These are phyloP conservation scores for Amphiprion percula DNA, from an alignment of 2,113 vertebrate genomes.

Conservation along the genomic window DNA sequence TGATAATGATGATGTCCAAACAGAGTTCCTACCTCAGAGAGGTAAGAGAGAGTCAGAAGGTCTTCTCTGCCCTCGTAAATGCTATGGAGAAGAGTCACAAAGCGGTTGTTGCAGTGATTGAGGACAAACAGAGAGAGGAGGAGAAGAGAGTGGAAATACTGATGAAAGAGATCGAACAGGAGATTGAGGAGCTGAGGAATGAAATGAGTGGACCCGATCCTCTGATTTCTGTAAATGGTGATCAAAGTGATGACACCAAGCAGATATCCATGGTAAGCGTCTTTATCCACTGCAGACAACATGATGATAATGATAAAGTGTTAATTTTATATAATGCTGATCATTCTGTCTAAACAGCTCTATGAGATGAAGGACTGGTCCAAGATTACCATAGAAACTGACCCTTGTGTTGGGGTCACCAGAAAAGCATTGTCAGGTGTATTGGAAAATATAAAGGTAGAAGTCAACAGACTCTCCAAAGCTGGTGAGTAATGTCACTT, in stretches of 20 bases:
- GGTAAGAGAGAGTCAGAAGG: slow-evolving; percentile 82
- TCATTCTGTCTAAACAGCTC: slow-evolving; percentile 26
- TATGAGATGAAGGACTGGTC: slow-evolving; percentile 82
- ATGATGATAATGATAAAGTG: neutral
- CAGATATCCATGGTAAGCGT: slow-evolving; percentile 54
- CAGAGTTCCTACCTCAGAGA: slow-evolving; percentile 82
- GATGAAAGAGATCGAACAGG: slow-evolving; percentile 76
- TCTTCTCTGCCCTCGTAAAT: slow-evolving; percentile 78
- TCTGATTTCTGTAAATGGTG: slow-evolving; percentile 20
- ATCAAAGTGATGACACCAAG: slow-evolving; percentile 56
- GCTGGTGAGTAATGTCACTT: slow-evolving; percentile 65
- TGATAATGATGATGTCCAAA: slow-evolving; percentile 26
- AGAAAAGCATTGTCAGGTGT: slow-evolving; percentile 78
- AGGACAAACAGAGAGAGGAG: slow-evolving; percentile 77
- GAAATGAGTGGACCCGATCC: slow-evolving; percentile 41
- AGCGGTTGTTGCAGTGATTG: slow-evolving; percentile 74
- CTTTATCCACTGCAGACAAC: neutral
- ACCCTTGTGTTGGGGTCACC: slow-evolving; percentile 81
- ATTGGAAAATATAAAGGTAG: slow-evolving; percentile 72
- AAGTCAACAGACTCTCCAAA: slow-evolving; percentile 82
- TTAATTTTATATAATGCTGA: slow-evolving; percentile 42
- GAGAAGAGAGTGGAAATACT: slow-evolving; percentile 73
- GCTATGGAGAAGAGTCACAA: slow-evolving; percentile 83
- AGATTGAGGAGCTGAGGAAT: slow-evolving; percentile 77
- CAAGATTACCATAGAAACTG: slow-evolving; percentile 78